Conservation (phyloP, 2,888 invertebrate genomes). For the Cheilosia vulpina region DNA sequence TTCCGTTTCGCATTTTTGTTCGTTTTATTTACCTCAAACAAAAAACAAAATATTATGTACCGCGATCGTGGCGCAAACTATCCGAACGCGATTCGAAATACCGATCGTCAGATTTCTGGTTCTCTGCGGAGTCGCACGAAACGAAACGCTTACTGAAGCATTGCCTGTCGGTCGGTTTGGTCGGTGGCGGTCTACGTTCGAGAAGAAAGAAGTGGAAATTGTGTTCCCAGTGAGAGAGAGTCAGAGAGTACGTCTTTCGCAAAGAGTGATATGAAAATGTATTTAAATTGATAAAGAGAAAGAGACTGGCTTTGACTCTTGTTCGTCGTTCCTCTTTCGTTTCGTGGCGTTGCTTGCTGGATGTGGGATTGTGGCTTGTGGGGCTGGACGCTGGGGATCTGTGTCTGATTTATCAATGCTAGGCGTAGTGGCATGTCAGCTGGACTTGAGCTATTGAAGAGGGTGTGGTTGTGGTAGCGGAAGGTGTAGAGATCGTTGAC, state of each 20-base stretch:
- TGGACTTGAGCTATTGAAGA: constrained; percentile 41
- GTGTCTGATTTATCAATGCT: constrained; percentile 38
- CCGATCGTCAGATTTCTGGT: constrained; percentile 13
- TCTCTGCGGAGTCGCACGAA: background rate
- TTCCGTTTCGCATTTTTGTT: constrained; percentile 25
- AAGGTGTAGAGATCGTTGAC: constrained; percentile 43
- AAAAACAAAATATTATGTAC: background rate
- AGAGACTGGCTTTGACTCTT: constrained; percentile 11
- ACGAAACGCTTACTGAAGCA: constrained; percentile 53
- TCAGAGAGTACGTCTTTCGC: constrained; percentile 8
- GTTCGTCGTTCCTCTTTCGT: background rate
- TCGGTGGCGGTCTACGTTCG: background rate
- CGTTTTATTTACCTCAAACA: constrained; percentile 27
- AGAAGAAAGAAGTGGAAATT: background rate
- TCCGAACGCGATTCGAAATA: constrained; percentile 21
- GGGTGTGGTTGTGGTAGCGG: constrained; percentile 69
- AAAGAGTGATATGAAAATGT: constrained; percentile 7
- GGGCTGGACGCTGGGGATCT: background rate
- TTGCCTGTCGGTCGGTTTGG: background rate
- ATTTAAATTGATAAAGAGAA: constrained; percentile 23
- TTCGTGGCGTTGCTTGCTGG: background rate
- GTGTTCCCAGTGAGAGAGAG: constrained; percentile 11
- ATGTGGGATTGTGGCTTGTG: too few species aligned
- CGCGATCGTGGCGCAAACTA: constrained; percentile 25
- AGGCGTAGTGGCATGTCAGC: constrained; percentile 47